Conservation (phyloP, 2,797 vertebrate species). For the Coregonus ussuriensis region DNA sequence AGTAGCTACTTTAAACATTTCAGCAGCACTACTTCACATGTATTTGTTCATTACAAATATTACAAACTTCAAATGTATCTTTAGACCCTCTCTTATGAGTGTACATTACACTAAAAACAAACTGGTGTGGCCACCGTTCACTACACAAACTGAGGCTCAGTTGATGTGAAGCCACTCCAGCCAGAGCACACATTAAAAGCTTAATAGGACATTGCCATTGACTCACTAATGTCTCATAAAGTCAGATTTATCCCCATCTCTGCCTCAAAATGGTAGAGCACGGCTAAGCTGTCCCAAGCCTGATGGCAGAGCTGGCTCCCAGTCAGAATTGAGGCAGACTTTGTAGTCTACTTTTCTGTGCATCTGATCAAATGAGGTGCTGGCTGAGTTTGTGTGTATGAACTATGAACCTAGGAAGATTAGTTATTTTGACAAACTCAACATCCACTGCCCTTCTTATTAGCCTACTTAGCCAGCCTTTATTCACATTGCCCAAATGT, state of each 20-base stretch:
- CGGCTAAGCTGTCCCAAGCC: not conserved
- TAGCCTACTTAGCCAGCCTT: not conserved
- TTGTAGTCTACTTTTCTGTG: not conserved
- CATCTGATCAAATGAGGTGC: not conserved
- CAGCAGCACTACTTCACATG: too few species aligned
- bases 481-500: not conserved
- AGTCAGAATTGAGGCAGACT: not conserved
- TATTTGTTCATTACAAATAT: not conserved
- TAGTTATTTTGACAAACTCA: not conserved
- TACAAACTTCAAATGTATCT: not conserved
- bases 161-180: not conserved
- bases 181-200: not conserved
- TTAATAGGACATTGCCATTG: not conserved
- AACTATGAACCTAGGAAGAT: not conserved
- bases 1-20: too few species aligned
- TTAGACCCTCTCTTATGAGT: not conserved
- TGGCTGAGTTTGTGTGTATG: not conserved
- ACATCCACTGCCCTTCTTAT: not conserved
- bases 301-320: not conserved
- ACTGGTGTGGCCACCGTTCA: not conserved
- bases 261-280: not conserved
- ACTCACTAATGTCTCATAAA: not conserved
- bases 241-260: not conserved
- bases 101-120: not conserved
- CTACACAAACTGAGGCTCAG: not conserved